Evolutionary conservation across 2,113 vertebrate genomes (phyloP).

Genomic region (Monopterus albus): DNA sequence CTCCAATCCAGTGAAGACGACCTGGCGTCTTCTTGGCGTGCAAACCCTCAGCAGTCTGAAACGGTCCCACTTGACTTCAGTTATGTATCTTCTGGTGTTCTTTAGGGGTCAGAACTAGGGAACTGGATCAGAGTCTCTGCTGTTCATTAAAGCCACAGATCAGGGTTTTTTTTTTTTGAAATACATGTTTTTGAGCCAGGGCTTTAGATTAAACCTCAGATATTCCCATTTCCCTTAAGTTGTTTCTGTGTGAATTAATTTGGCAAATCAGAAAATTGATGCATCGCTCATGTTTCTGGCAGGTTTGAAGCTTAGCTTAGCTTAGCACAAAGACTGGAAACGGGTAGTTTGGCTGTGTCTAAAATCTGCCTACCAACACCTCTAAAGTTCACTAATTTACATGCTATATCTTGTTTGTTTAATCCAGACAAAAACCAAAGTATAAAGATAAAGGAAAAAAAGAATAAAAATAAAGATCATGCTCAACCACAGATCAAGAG

Average conservation of each 20-base stretch:
- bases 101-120: conserved; percentile 5
- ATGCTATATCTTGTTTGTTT: no score
- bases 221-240: neutral
- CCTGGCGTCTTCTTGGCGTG: conserved; percentile 1
- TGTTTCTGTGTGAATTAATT: neutral
- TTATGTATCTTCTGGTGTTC: conserved; percentile 27
- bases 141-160: conserved; percentile 18
- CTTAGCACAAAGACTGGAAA: no score
- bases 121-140: conserved; percentile 1
- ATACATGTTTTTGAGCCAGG: neutral
- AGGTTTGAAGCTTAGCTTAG: no score
- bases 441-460: no score
- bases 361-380: no score
- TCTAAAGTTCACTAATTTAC: no score
- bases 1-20: conserved; percentile 60
- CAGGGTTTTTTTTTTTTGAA: neutral
- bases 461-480: no score
- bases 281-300: no score
- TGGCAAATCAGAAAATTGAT: no score
- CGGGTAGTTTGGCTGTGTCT: no score
- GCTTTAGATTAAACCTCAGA: neutral
- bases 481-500: no score
- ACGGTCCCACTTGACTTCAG: conserved; percentile 40
- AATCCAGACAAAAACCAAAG: no score
- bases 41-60: conserved; percentile 18